Evolutionary conservation across 2,888 invertebrate genomes (phyloP).

Genomic region (Carabus problematicus): DNA sequence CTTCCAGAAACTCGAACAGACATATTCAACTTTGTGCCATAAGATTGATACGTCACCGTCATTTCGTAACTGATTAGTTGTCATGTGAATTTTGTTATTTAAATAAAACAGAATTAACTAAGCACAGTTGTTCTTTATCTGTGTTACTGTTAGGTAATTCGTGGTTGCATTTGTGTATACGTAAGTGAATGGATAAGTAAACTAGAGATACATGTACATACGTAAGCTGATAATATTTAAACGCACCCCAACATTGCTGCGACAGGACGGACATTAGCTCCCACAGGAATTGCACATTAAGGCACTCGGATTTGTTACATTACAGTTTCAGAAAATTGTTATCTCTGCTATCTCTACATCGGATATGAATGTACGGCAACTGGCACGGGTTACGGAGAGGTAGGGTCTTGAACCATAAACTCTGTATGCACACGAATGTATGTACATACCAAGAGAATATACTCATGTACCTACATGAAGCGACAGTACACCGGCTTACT

Average conservation of each 20-base stretch:
- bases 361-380: slow-evolving; percentile 16
- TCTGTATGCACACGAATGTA: neutral
- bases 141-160: no score
- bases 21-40: no score
- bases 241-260: neutral
- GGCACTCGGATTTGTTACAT: slow-evolving; percentile 33
- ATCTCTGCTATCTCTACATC: slow-evolving; percentile 28
- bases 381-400: neutral
- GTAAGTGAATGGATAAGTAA: slow-evolving; percentile 1
- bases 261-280: slow-evolving; percentile 17
- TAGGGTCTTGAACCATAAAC: neutral
- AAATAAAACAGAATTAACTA: no score
- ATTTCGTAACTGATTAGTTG: no score
- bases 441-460: neutral
- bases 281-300: slow-evolving; percentile 33
- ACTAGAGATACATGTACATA: slow-evolving; percentile 2
- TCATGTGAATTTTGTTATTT: no score
- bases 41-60: no score
- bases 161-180: no score
- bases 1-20: no score
- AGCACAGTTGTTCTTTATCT: no score
- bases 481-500: no score
- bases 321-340: slow-evolving; percentile 37
- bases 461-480: neutral
- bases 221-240: slow-evolving; percentile 35